These are phyloP conservation scores for Caligus rogercresseyi DNA, from an alignment of 1,140 invertebrate species.

Conservation along the genomic window DNA sequence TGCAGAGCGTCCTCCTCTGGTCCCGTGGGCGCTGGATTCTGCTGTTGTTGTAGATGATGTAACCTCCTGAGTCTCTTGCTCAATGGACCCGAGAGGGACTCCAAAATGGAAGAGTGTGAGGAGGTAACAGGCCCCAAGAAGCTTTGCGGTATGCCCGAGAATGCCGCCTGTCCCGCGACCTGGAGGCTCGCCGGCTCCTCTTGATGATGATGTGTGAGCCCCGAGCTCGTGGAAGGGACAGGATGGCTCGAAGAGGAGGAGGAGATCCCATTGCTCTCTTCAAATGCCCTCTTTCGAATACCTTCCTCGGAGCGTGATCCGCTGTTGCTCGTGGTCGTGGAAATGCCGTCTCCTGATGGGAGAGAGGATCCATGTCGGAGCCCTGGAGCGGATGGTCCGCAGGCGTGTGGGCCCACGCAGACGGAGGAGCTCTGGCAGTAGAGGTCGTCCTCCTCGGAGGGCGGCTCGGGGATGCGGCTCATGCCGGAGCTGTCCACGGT, in stretches of 20 bases:
- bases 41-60: slow-evolving; percentile 3
- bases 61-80: slow-evolving; percentile 13
- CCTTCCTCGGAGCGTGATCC: background rate
- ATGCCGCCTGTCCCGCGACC: background rate
- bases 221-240: background rate
- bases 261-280: background rate
- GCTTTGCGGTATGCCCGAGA: background rate
- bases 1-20: background rate
- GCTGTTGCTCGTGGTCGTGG: background rate
- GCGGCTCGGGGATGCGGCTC: background rate
- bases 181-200: background rate
- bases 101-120: slow-evolving; percentile 12
- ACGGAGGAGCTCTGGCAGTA: background rate
- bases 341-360: background rate
- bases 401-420: no score
- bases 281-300: background rate
- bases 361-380: background rate
- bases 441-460: background rate
- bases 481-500: background rate
- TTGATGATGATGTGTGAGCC: background rate
- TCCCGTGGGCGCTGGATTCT: background rate
- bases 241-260: background rate
- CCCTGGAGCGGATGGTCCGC: no score
- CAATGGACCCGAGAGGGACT: slow-evolving; percentile 2
- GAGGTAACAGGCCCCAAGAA: background rate